Conservation (phyloP, 2,888 invertebrate species). For the Uropetala carovei region DNA sequence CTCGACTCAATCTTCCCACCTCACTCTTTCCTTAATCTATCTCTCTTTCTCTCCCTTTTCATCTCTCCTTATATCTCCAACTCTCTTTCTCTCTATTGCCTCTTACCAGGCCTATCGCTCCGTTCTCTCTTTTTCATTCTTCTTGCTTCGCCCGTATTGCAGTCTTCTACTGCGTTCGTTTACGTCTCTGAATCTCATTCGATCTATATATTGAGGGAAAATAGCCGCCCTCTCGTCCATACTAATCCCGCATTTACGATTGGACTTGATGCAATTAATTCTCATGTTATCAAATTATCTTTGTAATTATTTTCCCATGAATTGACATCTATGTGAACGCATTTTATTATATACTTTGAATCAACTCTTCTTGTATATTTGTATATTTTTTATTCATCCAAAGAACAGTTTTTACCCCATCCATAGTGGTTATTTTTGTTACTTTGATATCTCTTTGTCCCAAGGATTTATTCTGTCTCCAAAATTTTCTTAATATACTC, state of each 20-base stretch:
- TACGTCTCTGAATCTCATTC: background rate
- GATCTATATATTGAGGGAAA: no score
- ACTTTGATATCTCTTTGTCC: no score
- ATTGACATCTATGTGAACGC: no score
- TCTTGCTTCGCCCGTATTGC: background rate
- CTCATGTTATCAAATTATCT: background rate
- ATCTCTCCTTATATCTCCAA: background rate
- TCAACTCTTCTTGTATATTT: no score
- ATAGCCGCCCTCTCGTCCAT: background rate
- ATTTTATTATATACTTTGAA: no score
- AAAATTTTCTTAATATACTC: no score
- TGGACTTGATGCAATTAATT: background rate
- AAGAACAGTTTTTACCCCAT: no score
- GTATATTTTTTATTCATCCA: no score
- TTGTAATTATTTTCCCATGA: no score
- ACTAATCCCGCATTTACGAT: background rate
- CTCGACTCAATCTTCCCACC: slow-evolving; percentile 38
- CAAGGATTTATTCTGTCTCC: no score
- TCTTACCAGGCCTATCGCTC: background rate
- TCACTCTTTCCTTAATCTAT: background rate
- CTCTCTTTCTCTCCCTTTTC: background rate
- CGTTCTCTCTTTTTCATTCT: background rate
- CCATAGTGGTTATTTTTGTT: no score
- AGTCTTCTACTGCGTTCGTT: background rate
- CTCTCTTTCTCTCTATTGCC: background rate